Base-by-base conservation (phyloP, 2,797 vertebrate genomes). In the Avahi laniger region DNA sequence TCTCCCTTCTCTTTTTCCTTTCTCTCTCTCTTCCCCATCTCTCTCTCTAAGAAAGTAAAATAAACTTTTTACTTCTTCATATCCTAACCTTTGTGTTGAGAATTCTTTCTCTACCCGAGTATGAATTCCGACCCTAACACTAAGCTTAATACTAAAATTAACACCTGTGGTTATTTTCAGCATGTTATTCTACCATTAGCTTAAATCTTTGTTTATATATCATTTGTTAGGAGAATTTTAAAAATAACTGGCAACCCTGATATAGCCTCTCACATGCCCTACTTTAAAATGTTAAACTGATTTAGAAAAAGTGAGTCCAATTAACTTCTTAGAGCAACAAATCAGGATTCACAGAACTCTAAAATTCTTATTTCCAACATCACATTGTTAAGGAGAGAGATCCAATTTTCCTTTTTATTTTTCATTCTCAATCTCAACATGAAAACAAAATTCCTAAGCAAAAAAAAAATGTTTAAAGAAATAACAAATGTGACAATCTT, bases 371-470 rank as follows among this genome's bases (percentile, higher is more conserved):
- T 50, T 89, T 50, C 48, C 15, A 90, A 46, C 30, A 85, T 38
- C 70, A 78, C 5, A 35, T 43, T 35, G 73, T 52, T 89, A 89
- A 85, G 63, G 24, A 38, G 2, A 95, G 46, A 81, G 75, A 30
- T 0, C 3, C 43, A 96, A 72, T 43, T 89, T 80, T 35, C 12
- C 28, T 82, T 91, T 80, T n/a, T 59, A 85, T 86, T 91, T 69
- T 89, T 76, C 43, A 70, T 85, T 95, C 59, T 97, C 35, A 91
- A 35, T 59, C 38, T 92, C 43, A 52, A 93, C 78, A 82, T 65
- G 30, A 89, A 95, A 89, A 95, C 17, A 76, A 95, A 92, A 79
- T 85, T 61, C 33, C n/a, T 82, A 70, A 89, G 61, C 48, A 86
- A 87, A 85, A 84, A 30, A 22, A 79, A 22, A 93, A 79, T 50